Evolutionary conservation across 2,888 invertebrate genomes (phyloP), one percentile per base, ranked within the genome.

Genomic region (Stictocephala bisonia): DNA sequence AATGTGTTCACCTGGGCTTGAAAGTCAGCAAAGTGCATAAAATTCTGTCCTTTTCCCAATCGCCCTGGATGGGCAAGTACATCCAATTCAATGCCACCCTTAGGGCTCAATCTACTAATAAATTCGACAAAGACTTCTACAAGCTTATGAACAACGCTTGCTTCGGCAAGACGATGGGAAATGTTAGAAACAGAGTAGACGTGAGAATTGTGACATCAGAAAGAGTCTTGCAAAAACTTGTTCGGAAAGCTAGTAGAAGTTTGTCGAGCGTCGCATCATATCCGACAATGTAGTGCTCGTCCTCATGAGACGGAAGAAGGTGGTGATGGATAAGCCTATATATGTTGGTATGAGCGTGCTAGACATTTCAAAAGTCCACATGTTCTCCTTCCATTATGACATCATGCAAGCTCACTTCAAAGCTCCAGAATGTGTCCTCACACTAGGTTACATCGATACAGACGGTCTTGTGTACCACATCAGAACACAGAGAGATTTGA

Each of bases 161-260:
- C 6, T 81, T 78, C 73, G 80, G 79, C 13, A 85, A 85, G 79
- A 83, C 82, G 1, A 84, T 84, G 81, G 84, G 84, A 78, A 84
- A 84, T 79, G 81, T 83, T 13, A 76, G 82, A 40, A 84, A 83
- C 50, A 77, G 80, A 73, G 27, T 58, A 11, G 83, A 78, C 79
- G 81, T 40, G 40, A 40, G n/a, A n/a, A 11, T 40, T n/a, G 40
- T n/a, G 11, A 51, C 51, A 11, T 15, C 9, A 9, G 51, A 51
- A 51, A 9, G 18, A 51, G 15, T 15, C 15, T 15, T 58, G 9
- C 7, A 11, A 7, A 58, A 58, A 76, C 75, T 83, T 18, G 79
- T 82, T n/a, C 80, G 81, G 7, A 75, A 81, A 41, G 77, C 81
- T 71, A 22, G 81, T 35, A n/a, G n/a, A n/a, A n/a, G n/a, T n/a